Conservation (phyloP, 2,797 vertebrate genomes). For the Limnodromus scolopaceus region DNA sequence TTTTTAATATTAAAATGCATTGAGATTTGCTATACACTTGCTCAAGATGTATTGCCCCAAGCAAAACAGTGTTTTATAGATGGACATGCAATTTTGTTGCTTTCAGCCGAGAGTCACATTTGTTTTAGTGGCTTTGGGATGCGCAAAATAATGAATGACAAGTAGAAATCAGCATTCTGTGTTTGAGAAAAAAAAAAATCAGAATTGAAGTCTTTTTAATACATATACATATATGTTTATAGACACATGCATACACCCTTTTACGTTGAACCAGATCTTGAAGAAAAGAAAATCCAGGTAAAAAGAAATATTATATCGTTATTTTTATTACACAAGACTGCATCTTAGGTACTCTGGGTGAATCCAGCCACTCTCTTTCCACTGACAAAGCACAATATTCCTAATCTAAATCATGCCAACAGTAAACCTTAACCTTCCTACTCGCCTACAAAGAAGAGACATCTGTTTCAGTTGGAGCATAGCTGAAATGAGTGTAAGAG, state of each 20-base stretch:
- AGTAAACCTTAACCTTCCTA: background rate
- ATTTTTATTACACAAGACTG: background rate
- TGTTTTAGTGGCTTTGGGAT: slow-evolving; percentile 57
- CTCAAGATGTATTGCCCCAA: slow-evolving; percentile 84
- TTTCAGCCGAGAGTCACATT: slow-evolving; percentile 59
- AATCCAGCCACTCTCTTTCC: background rate
- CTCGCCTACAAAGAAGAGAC: background rate
- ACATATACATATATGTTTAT: fast-evolving
- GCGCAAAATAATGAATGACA: slow-evolving; percentile 20
- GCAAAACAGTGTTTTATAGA: slow-evolving; percentile 85
- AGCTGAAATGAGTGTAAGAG: background rate
- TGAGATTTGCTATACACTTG: slow-evolving; percentile 84
- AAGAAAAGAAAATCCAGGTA: background rate
- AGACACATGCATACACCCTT: fast-evolving
- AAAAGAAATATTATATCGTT: background rate
- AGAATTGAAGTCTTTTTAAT: background rate
- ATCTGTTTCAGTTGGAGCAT: background rate
- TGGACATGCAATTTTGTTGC: slow-evolving; percentile 75
- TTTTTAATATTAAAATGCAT: slow-evolving; percentile 87
- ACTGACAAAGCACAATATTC: background rate
- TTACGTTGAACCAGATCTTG: background rate
- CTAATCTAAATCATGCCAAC: background rate
- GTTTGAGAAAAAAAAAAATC: background rate
- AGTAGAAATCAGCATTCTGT: background rate
- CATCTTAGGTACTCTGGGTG: background rate